Percentiles rank a stretch among this genome's conserved stretches.
Conservation (phyloP, 2,888 invertebrate genomes). For the Pomacea canaliculata region DNA sequence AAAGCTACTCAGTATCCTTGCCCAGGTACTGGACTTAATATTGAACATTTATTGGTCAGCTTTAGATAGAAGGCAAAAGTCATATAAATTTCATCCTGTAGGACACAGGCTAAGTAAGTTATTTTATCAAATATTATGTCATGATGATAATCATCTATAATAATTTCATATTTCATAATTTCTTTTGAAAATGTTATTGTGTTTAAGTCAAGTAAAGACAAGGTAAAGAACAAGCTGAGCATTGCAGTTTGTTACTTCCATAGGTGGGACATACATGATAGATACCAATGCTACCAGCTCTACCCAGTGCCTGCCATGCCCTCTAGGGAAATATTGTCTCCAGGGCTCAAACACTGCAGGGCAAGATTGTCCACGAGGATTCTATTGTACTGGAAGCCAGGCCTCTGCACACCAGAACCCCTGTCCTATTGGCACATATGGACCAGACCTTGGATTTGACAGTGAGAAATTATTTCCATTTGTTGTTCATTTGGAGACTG, state of each 20-base stretch:
- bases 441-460: conserved; percentile 47
- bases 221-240: no score
- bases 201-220: no score
- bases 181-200: no score
- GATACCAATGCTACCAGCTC: conserved; percentile 46
- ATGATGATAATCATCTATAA: no score
- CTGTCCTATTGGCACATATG: conserved; percentile 65
- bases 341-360: conserved; percentile 34
- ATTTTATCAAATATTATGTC: no score
- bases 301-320: conserved; percentile 48
- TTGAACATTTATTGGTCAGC: background rate
- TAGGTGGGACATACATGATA: conserved; percentile 63
- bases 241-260: background rate
- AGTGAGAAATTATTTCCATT: conserved; percentile 46
- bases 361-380: conserved; percentile 55
- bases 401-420: conserved; percentile 58
- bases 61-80: no score
- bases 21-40: conserved; percentile 45
- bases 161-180: no score
- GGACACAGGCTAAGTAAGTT: no score
- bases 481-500: background rate
- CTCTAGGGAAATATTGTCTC: conserved; percentile 53
- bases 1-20: conserved; percentile 55
- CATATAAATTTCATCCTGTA: no score
- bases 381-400: conserved; percentile 54